Conservation (phyloP, 1,140 invertebrate genomes). For the Paralvinella palmiformis region DNA sequence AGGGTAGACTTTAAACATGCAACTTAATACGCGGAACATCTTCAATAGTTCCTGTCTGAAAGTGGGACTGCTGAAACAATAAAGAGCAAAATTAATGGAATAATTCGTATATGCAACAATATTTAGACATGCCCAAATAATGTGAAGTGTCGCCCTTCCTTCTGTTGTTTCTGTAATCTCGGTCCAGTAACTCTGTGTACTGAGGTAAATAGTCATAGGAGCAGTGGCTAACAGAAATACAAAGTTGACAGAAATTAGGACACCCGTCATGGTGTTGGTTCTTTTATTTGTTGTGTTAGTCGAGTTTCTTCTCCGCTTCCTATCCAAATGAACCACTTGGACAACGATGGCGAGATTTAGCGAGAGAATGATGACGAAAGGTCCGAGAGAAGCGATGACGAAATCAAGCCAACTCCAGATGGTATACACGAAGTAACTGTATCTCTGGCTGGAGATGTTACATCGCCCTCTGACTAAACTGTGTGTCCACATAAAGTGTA, state of each 20-base stretch:
- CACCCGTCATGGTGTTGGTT: neutral
- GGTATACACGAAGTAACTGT: neutral
- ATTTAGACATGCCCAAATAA: constrained; percentile 56
- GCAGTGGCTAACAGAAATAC: constrained; percentile 32
- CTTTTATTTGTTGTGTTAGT: neutral
- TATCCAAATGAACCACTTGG: neutral
- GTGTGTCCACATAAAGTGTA: neutral
- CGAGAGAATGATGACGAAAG: neutral
- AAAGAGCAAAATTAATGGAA: constrained; percentile 76
- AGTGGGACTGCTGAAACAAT: constrained; percentile 73
- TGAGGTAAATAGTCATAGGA: constrained; percentile 30
- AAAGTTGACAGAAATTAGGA: constrained; percentile 23
- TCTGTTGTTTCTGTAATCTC: constrained; percentile 11
- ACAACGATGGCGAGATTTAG: neutral
- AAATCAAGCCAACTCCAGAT: neutral
- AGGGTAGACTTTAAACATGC: too few species aligned
- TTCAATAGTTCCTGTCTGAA: constrained; percentile 54
- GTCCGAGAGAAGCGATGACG: neutral
- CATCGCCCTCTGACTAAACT: too few species aligned
- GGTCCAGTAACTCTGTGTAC: constrained; percentile 10
- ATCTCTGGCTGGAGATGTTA: too few species aligned
- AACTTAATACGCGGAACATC: too few species aligned
- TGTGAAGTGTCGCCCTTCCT: constrained; percentile 20
- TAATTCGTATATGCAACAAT: constrained; percentile 73
- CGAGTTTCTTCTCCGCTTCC: neutral